Percentiles rank a stretch among this genome's conserved stretches.
These are phyloP conservation scores for Karalla daura DNA, from an alignment of 2,797 vertebrate species.

Conservation along the genomic window DNA sequence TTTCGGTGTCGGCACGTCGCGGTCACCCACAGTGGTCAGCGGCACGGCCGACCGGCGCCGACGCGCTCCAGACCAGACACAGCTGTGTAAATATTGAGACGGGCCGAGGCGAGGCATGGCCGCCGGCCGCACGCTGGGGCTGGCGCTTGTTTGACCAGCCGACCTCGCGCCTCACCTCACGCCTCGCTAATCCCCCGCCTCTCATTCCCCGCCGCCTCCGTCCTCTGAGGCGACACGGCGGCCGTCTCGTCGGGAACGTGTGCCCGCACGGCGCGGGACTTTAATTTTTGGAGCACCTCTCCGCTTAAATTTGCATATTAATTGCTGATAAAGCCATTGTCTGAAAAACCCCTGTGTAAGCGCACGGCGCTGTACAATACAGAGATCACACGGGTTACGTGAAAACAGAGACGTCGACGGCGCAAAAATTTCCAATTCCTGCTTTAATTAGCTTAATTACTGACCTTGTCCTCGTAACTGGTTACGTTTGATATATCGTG, in stretches of 20 bases:
- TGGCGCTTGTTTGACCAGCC: constrained; percentile 65
- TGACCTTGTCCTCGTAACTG: constrained; percentile 50
- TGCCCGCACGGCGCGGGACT: not conserved
- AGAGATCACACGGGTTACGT: constrained; percentile 32
- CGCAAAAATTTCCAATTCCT: constrained; percentile 29
- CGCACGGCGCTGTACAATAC: constrained; percentile 15
- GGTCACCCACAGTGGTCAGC: constrained; percentile 54
- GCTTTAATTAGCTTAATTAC: constrained; percentile 65
- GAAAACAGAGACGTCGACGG: constrained; percentile 29
- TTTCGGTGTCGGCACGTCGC: constrained; percentile 33
- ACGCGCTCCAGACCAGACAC: constrained; percentile 72
- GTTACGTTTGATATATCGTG: constrained; percentile 54
- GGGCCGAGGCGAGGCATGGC: constrained; percentile 65
- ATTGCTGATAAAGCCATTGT: not conserved
- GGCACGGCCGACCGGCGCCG: constrained; percentile 55
- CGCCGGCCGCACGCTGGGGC: constrained; percentile 51
- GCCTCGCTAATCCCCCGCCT: constrained; percentile 34
- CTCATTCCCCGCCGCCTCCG: constrained; percentile 8
- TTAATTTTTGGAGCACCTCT: constrained; percentile 21
- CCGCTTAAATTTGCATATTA: constrained; percentile 32
- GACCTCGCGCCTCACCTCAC: constrained; percentile 46
- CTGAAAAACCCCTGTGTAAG: constrained; percentile 28
- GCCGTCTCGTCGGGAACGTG: no score
- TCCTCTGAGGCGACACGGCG: no score
- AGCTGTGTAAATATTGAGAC: constrained; percentile 80